Percentiles rank a stretch among this genome's conserved stretches.
phyloP scores from a whole-genome alignment of 2,797 vertebrate genomes.

The Hypotaenidia philippensis region DNA sequence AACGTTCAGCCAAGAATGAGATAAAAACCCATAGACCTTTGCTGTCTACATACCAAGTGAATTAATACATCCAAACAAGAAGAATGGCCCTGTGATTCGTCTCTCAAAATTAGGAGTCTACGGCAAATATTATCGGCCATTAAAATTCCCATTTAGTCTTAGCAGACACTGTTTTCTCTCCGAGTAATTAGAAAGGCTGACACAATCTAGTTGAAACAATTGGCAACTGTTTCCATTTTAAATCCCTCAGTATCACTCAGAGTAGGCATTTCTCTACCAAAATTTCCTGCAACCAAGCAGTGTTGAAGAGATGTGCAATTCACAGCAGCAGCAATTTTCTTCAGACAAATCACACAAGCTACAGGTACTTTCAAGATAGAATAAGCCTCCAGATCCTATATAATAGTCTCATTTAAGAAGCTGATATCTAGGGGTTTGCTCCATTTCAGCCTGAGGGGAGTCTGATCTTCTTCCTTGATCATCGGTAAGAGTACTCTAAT shows the following conservation, averaged over 20 bases:
- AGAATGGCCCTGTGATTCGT: background rate
- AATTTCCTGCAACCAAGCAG: background rate
- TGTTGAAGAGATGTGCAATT: background rate
- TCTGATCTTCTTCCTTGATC: background rate
- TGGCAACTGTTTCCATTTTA: background rate
- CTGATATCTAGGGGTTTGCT: background rate
- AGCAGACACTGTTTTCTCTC: background rate
- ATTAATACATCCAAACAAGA: background rate
- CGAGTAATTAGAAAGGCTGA: background rate
- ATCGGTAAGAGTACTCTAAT: background rate
- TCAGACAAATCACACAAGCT: background rate
- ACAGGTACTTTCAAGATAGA: background rate
- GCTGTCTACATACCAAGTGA: background rate
- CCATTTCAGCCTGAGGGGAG: background rate
- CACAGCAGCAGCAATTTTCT: background rate
- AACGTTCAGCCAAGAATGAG: background rate
- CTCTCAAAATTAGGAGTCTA: background rate
- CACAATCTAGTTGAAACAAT: background rate
- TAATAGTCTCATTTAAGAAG: background rate
- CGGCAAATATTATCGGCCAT: background rate
- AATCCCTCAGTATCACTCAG: background rate
- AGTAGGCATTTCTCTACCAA: background rate
- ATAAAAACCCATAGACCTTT: background rate
- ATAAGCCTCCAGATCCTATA: background rate
- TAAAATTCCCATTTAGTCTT: background rate